A percentile compares a stretch with the other conserved stretches of the same genome.
phyloP scores from a whole-genome alignment of 2,113 vertebrate species.

The Prunella himalayana region DNA sequence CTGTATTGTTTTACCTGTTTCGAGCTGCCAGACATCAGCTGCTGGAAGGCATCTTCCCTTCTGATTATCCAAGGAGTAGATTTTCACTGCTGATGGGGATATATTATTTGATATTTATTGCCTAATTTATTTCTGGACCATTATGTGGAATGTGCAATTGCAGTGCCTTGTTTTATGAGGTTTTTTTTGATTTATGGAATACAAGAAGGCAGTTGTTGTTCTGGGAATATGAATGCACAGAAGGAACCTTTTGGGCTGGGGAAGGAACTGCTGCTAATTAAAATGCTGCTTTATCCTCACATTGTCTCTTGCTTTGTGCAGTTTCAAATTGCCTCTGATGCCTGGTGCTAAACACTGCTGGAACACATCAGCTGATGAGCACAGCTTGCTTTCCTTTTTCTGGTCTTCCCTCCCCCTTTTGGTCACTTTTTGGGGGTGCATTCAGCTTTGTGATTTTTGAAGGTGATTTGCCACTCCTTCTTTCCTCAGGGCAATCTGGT shows the following conservation, averaged over 20 bases:
- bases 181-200: constrained; percentile 20
- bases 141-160: constrained; percentile 29
- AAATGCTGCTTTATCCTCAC: constrained; percentile 45
- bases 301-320: constrained; percentile 28
- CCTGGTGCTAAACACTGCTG: background rate
- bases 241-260: constrained; percentile 26
- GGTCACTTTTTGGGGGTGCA: background rate
- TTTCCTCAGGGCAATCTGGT: fast-evolving
- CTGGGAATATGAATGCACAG: background rate
- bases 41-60: background rate
- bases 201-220: background rate
- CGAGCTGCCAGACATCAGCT: background rate
- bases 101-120: constrained; percentile 35
- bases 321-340: background rate
- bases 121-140: constrained; percentile 44
- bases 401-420: background rate
- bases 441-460: background rate
- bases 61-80: background rate
- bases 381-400: background rate
- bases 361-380: background rate
- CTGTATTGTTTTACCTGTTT: background rate
- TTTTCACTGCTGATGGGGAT: constrained; percentile 44
- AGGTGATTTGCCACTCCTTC: background rate
- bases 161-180: background rate
- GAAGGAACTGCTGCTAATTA: constrained; percentile 36